Evolutionary conservation across 2,888 invertebrate genomes (phyloP).

Genomic region (Apodemia zela): DNA sequence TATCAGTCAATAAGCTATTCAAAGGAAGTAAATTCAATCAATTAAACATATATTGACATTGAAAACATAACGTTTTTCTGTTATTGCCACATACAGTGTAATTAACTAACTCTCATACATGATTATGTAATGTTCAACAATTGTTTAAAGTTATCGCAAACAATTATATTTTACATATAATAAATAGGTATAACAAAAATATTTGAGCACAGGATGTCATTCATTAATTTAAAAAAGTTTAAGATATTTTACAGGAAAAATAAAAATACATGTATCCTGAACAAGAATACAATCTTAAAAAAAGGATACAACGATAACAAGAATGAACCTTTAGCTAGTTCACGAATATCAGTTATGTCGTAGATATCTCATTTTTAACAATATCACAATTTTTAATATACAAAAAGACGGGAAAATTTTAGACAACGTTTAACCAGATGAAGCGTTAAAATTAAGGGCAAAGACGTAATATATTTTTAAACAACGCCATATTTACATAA

Average conservation of each 20-base stretch:
- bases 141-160: slow-evolving; percentile 37
- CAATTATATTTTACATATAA: slow-evolving; percentile 32
- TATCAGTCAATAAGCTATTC: too few species aligned
- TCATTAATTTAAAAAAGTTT: slow-evolving; percentile 26
- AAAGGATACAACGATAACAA: slow-evolving; percentile 37
- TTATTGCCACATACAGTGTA: slow-evolving; percentile 62
- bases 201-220: slow-evolving; percentile 66
- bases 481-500: slow-evolving; percentile 40
- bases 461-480: slow-evolving; percentile 48
- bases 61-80: slow-evolving; percentile 52
- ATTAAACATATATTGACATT: slow-evolving; percentile 50
- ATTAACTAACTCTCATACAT: slow-evolving; percentile 23
- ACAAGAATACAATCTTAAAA: neutral
- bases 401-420: slow-evolving; percentile 67
- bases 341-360: slow-evolving; percentile 55
- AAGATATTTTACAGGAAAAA: slow-evolving; percentile 14
- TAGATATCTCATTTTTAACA: slow-evolving; percentile 64
- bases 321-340: slow-evolving; percentile 44
- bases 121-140: slow-evolving; percentile 30
- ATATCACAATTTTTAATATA: slow-evolving; percentile 81
- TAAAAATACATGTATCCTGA: slow-evolving; percentile 1
- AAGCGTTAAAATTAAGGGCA: slow-evolving; percentile 72
- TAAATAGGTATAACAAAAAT: slow-evolving; percentile 41
- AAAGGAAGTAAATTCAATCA: too few species aligned
- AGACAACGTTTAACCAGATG: slow-evolving; percentile 49